Percentiles rank a stretch among this genome's conserved stretches.
Evolutionary conservation across 2,113 vertebrate species (phyloP).

Genomic region (Hystrix cristata): DNA sequence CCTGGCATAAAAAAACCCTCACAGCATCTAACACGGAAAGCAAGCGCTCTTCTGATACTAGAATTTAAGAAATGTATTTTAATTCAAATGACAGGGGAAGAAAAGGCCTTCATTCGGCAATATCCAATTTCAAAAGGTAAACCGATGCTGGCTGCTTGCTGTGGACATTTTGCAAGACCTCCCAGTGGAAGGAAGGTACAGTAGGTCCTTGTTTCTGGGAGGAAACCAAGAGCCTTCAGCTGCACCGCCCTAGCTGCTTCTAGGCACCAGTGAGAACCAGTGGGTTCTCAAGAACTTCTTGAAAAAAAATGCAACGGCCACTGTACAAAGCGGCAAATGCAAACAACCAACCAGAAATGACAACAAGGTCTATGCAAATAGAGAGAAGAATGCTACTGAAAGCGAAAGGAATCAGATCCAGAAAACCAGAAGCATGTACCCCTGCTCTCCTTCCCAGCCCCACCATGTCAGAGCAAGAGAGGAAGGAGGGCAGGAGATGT

Average conservation of each 20-base stretch:
- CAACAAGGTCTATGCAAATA: background rate
- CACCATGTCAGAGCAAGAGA: background rate
- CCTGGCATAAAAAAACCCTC: background rate
- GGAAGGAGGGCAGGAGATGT: constrained; percentile 6
- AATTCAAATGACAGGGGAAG: background rate
- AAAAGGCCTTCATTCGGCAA: background rate
- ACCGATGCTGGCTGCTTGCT: background rate
- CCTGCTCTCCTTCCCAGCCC: background rate
- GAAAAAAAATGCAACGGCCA: background rate
- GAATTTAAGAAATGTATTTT: constrained; percentile 20
- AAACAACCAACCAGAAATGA: background rate
- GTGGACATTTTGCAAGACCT: background rate
- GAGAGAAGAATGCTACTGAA: background rate
- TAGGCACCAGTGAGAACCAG: background rate
- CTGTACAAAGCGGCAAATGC: background rate
- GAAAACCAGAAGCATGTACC: background rate
- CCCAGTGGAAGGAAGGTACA: background rate
- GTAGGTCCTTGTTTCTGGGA: background rate
- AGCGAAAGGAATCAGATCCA: background rate
- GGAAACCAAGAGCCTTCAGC: no score
- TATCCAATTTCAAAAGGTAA: background rate
- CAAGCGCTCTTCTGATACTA: background rate
- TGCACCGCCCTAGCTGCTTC: background rate
- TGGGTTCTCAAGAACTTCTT: background rate
- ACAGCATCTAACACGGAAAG: background rate